Evolutionary conservation across 92 coral and sea anemone species (phyloP), one percentile per base, ranked within the genome.

Genomic region (Heliopora coerulea): DNA sequence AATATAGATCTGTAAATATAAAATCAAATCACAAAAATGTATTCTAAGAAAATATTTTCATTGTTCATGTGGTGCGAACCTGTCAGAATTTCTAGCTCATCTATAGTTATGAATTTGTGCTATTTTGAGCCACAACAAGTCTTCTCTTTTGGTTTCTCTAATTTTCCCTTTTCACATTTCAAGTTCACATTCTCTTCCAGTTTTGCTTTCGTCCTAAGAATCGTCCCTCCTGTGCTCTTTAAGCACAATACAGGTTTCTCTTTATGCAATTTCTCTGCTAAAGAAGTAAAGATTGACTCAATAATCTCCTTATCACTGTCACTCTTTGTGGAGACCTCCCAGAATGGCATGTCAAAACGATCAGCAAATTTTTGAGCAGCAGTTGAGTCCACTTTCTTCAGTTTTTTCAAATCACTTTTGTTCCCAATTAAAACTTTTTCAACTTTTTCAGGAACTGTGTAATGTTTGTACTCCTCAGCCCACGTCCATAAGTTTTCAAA

Each of bases 241-340:
- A 54, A 29, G 24, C 24, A 19, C 18, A 90, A 86, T 50, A 86
- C 79, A 15, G 96, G 84, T 72, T 78, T 92, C 15, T 89, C 87
- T 48, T 78, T 82, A 8, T 85, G 67, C 17, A 95, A 78, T 80
- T 90, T 95, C 67, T 87, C 91, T 20, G 95, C 86, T 30, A 95
- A 62, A 1, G 96, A 87, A 28, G 86, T 64, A 86, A 95, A 95
- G 49, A 95, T 95, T 31, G 96, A 79, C 46, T 95, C 80, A 44
- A 95, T 95, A 15, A 86, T 87, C 48, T 67, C 85, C 49, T 88
- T 78, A 59, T 95, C 99, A 10, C 75, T 87, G 56, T 95, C 96
- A 82, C 90, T 82, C 75, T 95, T 95, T 42, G 95, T 87, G 11
- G 99, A 95, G 54, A 95, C 85, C 73, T 95, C 99, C 92, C 96